These are phyloP conservation scores for Spinus olivaceus DNA, from an alignment of 2,797 vertebrate species.

Conservation along the genomic window DNA sequence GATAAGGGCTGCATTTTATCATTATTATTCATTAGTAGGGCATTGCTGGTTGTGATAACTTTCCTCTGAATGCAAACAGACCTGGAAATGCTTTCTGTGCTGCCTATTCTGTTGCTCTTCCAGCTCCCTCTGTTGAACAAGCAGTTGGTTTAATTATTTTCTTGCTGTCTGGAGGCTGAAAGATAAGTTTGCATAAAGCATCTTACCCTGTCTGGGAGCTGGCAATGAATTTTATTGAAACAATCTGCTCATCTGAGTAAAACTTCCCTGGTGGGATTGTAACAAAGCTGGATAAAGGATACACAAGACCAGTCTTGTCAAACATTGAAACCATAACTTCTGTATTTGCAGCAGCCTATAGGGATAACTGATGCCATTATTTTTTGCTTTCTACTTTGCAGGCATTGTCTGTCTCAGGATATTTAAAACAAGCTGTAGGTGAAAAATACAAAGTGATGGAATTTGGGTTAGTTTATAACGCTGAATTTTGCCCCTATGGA, in stretches of 20 bases:
- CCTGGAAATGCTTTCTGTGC: not conserved
- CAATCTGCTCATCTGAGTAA: not conserved
- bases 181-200: not conserved
- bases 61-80: not conserved
- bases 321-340: not conserved
- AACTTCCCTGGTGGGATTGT: not conserved
- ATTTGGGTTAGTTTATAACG: not conserved
- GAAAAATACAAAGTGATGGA: not conserved
- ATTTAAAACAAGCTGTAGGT: not conserved
- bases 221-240: conserved; percentile 18
- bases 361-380: not conserved
- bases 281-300: not conserved
- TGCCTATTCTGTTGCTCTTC: not conserved
- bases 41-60: not conserved
- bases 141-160: conserved; percentile 17
- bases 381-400: not conserved
- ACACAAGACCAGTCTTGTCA: not conserved
- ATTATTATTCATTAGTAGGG: not conserved
- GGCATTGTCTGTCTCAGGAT: not conserved
- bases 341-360: not conserved
- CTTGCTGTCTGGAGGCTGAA: not conserved
- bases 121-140: not conserved
- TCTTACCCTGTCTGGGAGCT: conserved; percentile 3
- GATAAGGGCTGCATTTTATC: rapidly evolving
- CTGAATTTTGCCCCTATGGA: not conserved